Evolutionary conservation across 2,113 vertebrate genomes (phyloP).

Genomic region (Muntiacus reevesi): DNA sequence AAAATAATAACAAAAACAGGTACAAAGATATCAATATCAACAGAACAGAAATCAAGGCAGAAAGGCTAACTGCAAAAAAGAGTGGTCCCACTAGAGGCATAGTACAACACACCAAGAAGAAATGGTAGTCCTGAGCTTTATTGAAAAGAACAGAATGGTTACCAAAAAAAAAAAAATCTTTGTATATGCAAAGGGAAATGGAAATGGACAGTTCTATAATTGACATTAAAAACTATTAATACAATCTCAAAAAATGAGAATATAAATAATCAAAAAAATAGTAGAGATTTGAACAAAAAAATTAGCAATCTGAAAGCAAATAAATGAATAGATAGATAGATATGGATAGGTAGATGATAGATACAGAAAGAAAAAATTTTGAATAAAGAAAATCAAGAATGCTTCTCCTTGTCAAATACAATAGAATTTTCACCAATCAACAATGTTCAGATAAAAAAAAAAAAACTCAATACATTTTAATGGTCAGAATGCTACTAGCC

Average conservation of each 20-base stretch:
- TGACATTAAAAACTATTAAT: not conserved
- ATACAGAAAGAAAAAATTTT: not conserved
- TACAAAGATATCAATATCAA: not conserved
- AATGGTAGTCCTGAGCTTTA: not conserved
- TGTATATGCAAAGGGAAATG: not conserved
- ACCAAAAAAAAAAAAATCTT: not conserved
- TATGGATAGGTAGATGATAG: not conserved
- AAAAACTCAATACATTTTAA: not conserved
- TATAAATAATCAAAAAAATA: not conserved
- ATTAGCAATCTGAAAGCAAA: not conserved
- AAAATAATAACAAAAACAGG: not conserved
- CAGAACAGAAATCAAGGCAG: not conserved
- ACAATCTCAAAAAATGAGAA: not conserved
- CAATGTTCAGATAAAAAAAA: not conserved
- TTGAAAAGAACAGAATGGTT: not conserved
- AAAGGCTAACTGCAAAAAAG: not conserved
- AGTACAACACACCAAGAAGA: not conserved
- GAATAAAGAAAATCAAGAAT: not conserved
- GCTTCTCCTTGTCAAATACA: not conserved
- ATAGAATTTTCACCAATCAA: not conserved
- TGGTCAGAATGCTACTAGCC: not conserved
- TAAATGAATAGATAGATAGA: not conserved
- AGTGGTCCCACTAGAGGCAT: not conserved
- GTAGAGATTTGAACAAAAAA: not conserved
- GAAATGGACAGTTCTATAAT: not conserved